These are phyloP conservation scores for Paraescarpia echinospica DNA, from an alignment of 1,140 invertebrate species.

Conservation along the genomic window DNA sequence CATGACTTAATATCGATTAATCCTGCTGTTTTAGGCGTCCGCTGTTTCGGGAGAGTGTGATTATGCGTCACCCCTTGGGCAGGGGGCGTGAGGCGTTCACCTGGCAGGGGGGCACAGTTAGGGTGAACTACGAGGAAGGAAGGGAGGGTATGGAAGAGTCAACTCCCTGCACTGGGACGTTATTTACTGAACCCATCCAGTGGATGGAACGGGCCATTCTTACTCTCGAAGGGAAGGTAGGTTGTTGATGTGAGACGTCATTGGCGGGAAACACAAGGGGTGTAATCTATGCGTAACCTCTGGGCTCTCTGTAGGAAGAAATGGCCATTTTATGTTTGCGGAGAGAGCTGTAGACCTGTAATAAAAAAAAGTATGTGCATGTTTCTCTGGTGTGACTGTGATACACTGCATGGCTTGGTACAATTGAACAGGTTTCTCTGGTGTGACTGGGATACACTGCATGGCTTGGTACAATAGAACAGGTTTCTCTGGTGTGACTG, in stretches of 20 bases:
- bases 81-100: slow-evolving; percentile 43
- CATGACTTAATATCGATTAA: not conserved
- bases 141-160: slow-evolving; percentile 29
- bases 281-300: no score
- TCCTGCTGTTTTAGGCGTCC: slow-evolving; percentile 31
- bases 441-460: no score
- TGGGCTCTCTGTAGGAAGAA: no score
- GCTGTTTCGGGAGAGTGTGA: slow-evolving; percentile 36
- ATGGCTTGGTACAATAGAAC: no score
- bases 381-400: no score
- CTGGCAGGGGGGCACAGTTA: slow-evolving; percentile 33
- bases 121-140: not conserved
- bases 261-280: no score
- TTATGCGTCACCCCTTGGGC: slow-evolving; percentile 38
- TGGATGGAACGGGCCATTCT: slow-evolving; percentile 44
- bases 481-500: no score
- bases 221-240: slow-evolving; percentile 43
- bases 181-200: slow-evolving; percentile 45
- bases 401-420: no score
- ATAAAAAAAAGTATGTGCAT: no score
- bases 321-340: no score
- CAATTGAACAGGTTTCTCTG: no score
- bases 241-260: not conserved
- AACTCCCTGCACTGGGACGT: slow-evolving; percentile 28
- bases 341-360: no score